Percentiles rank a stretch among this genome's conserved stretches.
These are phyloP conservation scores for Pseudoatta argentina DNA, from an alignment of 1,140 invertebrate genomes.

Conservation along the genomic window DNA sequence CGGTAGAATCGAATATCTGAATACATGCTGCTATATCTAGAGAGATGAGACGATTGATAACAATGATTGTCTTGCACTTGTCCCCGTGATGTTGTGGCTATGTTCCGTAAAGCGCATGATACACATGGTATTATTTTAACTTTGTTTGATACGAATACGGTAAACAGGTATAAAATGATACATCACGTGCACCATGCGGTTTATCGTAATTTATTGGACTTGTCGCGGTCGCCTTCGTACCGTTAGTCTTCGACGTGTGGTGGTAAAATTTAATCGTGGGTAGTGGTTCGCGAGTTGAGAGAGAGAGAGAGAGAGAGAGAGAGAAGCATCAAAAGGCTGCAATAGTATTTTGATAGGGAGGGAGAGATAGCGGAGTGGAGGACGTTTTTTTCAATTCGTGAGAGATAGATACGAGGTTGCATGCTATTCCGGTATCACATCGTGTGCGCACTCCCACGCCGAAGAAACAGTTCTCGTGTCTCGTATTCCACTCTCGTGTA, in stretches of 20 bases:
- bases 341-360: not conserved
- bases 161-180: no score
- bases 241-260: not conserved
- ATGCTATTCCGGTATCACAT: slow-evolving; percentile 3
- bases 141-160: no score
- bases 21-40: not conserved
- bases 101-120: no score
- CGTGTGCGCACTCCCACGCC: slow-evolving; percentile 31
- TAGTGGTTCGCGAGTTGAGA: no score
- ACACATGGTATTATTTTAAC: no score
- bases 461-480: slow-evolving; percentile 32
- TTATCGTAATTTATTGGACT: no score
- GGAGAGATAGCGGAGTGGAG: not conserved
- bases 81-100: not conserved
- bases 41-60: not conserved
- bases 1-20: not conserved
- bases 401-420: slow-evolving; percentile 11
- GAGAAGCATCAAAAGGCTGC: not conserved
- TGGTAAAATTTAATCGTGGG: no score
- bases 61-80: slow-evolving; percentile 24
- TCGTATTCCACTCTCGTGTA: slow-evolving; percentile 18
- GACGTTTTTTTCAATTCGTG: not conserved
- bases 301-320: no score
- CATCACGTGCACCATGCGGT: not conserved
- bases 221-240: not conserved